Evolutionary conservation across 1,140 invertebrate species (phyloP).

Genomic region (Pseudomyrmex dendroicus): DNA sequence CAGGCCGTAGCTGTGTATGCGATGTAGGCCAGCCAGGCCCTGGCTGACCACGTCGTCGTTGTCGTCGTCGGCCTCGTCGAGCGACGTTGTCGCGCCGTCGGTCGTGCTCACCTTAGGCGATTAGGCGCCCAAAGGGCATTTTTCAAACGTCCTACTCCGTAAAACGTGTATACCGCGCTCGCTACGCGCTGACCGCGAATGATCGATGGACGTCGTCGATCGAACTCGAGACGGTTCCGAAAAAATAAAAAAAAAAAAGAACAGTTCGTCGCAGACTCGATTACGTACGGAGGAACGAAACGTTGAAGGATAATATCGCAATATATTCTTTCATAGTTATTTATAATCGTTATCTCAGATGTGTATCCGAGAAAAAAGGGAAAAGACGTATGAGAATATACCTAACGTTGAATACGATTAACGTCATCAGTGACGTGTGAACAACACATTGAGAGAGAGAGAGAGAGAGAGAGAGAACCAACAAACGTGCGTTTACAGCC

Average conservation of each 20-base stretch:
- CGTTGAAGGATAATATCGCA: neutral
- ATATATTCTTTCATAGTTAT: too few relatives aligned
- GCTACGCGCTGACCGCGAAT: constrained; percentile 49
- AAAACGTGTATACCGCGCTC: constrained; percentile 10
- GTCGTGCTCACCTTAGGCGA: constrained; percentile 62
- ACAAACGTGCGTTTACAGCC: constrained; percentile 63
- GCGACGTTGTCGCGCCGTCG: constrained; percentile 46
- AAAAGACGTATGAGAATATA: neutral
- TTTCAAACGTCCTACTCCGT: constrained; percentile 57
- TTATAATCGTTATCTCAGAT: neutral
- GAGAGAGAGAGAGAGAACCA: constrained; percentile 3
- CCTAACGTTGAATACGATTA: neutral
- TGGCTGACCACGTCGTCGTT: constrained; percentile 52
- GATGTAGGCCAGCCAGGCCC: constrained; percentile 79
- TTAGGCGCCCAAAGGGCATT: constrained; percentile 66
- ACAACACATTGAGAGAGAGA: neutral
- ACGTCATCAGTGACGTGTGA: too few relatives aligned
- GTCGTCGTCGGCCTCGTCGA: constrained; percentile 43
- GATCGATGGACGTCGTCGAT: constrained; percentile 64
- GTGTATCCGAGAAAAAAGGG: neutral
- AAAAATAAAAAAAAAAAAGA: neutral
- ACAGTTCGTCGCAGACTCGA: constrained; percentile 1
- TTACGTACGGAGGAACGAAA: constrained; percentile 7
- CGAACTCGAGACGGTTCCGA: neutral
- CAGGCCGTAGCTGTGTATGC: constrained; percentile 59